Evolutionary conservation across 2,888 invertebrate species (phyloP).

Genomic region (Cephonodes hylas): DNA sequence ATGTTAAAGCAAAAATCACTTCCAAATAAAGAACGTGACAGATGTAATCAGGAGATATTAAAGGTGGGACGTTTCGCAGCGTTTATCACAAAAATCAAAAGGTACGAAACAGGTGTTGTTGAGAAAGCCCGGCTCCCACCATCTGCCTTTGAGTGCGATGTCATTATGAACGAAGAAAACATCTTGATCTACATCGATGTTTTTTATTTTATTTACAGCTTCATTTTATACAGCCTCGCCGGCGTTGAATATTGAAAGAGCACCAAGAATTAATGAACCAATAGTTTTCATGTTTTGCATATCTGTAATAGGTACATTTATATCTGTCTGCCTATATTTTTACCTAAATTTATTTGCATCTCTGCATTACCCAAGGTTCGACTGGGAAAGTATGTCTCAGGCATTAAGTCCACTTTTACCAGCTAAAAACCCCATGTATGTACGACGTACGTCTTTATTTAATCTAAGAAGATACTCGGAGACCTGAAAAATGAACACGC

Average conservation of each 20-base stretch:
- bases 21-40: not conserved
- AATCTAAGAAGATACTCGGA: too few relatives aligned
- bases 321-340: too few relatives aligned
- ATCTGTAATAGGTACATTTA: too few relatives aligned
- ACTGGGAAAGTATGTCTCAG: too few relatives aligned
- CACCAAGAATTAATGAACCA: not conserved
- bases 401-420: too few relatives aligned
- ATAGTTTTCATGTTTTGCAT: too few relatives aligned
- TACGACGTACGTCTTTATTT: too few relatives aligned
- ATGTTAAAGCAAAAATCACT: not conserved
- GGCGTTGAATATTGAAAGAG: not conserved
- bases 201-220: not conserved
- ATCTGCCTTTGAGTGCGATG: slow-evolving; percentile 1
- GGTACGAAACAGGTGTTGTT: slow-evolving; percentile 8
- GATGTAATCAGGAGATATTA: slow-evolving; percentile 6
- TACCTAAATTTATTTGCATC: too few relatives aligned
- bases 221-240: not conserved
- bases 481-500: too few relatives aligned
- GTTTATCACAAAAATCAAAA: slow-evolving; percentile 6
- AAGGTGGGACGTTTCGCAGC: not conserved
- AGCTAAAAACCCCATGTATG: too few relatives aligned
- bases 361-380: too few relatives aligned
- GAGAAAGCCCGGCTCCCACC: not conserved
- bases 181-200: not conserved
- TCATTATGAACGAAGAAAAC: not conserved